Percentiles rank a stretch among this genome's conserved stretches.
Conservation (phyloP, 1,140 invertebrate species). For the Drosophila leontia region DNA sequence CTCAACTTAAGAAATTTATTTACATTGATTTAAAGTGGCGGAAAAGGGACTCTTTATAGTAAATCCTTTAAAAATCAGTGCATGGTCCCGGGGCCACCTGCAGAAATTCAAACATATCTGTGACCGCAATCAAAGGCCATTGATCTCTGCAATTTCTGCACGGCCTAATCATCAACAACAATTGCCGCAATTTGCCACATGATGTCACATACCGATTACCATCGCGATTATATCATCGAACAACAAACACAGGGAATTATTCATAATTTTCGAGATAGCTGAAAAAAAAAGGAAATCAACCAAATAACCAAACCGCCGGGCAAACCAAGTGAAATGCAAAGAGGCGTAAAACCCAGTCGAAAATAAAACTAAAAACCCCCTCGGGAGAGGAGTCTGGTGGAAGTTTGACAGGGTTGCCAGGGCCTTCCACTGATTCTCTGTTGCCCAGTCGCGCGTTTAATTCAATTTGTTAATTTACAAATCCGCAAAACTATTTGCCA, state of each 20-base stretch:
- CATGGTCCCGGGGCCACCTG: slow-evolving; percentile 1
- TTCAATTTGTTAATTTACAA: slow-evolving; percentile 83
- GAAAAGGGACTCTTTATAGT: neutral
- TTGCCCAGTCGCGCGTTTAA: slow-evolving; percentile 73
- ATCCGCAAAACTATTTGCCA: slow-evolving; percentile 80
- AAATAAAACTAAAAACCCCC: slow-evolving; percentile 48
- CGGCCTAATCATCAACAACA: slow-evolving; percentile 81
- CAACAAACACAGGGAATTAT: slow-evolving; percentile 72
- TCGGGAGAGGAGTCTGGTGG: neutral
- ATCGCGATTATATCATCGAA: slow-evolving; percentile 57
- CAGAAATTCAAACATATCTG: slow-evolving; percentile 27
- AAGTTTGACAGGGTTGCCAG: slow-evolving; percentile 21
- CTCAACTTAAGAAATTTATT: slow-evolving; percentile 37
- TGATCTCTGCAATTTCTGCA: slow-evolving; percentile 60
- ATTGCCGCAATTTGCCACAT: slow-evolving; percentile 76
- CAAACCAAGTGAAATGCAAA: slow-evolving; percentile 32
- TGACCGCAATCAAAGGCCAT: slow-evolving; percentile 76
- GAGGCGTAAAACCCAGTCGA: slow-evolving; percentile 28
- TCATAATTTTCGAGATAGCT: slow-evolving; percentile 54
- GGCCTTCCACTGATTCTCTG: slow-evolving; percentile 17
- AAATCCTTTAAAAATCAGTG: slow-evolving; percentile 8
- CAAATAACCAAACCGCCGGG: neutral
- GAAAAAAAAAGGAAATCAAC: slow-evolving; percentile 12
- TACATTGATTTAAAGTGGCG: slow-evolving; percentile 15
- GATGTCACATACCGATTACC: slow-evolving; percentile 48